A percentile compares a stretch with the other conserved stretches of the same genome.
phyloP scores from a whole-genome alignment of 2,888 invertebrate genomes.

The Dexiosoma caninum region DNA sequence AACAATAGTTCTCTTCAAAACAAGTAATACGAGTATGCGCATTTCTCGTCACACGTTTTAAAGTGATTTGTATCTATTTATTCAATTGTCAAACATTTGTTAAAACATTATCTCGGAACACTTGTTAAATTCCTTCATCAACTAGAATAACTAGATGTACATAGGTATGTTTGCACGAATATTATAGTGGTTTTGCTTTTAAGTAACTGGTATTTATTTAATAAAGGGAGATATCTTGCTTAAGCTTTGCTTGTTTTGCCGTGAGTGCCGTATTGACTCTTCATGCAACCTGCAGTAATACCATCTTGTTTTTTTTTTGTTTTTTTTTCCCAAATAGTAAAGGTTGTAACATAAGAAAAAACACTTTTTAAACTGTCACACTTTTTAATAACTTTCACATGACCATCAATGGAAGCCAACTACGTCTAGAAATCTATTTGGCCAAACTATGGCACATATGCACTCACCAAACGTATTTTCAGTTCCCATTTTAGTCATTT shows the following conservation, averaged over 20 bases:
- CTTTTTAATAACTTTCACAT: slow-evolving; percentile 54
- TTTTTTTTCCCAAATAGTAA: background rate
- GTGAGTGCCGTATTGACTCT: slow-evolving; percentile 42
- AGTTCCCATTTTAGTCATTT: too few relatives aligned
- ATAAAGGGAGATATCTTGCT: background rate
- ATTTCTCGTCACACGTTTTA: too few relatives aligned
- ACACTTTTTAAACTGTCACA: slow-evolving; percentile 45
- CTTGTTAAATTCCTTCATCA: slow-evolving; percentile 20
- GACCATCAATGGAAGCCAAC: background rate
- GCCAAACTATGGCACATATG: slow-evolving; percentile 35
- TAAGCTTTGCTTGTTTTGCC: slow-evolving; percentile 42
- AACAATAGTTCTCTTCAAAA: slow-evolving; percentile 2
- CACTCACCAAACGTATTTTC: too few relatives aligned
- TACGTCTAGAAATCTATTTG: background rate
- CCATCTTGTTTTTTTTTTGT: slow-evolving; percentile 15
- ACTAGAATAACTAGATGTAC: slow-evolving; percentile 58
- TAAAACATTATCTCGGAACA: slow-evolving; percentile 36
- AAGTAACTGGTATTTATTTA: background rate
- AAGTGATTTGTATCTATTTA: slow-evolving; percentile 20
- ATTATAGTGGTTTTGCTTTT: slow-evolving; percentile 29
- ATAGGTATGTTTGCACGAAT: background rate
- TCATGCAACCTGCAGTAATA: slow-evolving; percentile 28
- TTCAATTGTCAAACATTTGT: slow-evolving; percentile 50
- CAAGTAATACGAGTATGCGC: too few relatives aligned
- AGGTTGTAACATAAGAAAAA: background rate